Evolutionary conservation across 2,888 invertebrate species (phyloP).

Genomic region (Vandiemenella viatica): DNA sequence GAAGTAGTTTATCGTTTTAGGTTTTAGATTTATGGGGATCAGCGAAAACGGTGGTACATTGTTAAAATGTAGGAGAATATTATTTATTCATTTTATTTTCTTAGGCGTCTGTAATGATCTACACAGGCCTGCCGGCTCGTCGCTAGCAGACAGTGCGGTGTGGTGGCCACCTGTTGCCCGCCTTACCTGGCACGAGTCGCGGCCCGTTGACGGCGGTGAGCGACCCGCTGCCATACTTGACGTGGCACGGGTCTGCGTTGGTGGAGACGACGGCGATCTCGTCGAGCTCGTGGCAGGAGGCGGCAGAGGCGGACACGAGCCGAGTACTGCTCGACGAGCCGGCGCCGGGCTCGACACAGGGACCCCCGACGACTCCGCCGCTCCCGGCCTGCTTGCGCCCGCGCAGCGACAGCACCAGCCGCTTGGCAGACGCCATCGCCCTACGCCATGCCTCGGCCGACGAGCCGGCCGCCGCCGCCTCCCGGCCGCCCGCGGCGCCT

Average conservation of each 20-base stretch:
- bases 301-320: conserved; percentile 19
- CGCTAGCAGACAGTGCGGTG: no score
- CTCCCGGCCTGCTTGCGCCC: conserved; percentile 27
- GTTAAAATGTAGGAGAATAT: no score
- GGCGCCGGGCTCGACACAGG: conserved; percentile 21
- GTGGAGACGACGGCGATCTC: conserved; percentile 51
- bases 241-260: conserved; percentile 36
- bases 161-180: no score
- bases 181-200: conserved; percentile 40
- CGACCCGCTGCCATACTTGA: conserved; percentile 41
- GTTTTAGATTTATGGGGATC: no score
- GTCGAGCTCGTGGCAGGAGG: conserved; percentile 41
- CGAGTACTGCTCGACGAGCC: conserved; percentile 15
- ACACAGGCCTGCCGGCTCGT: no score
- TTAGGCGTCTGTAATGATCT: no score
- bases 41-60: no score
- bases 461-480: background rate
- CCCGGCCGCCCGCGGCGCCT: conserved; percentile 5
- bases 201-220: conserved; percentile 41
- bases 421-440: conserved; percentile 46
- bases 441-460: conserved; percentile 16
- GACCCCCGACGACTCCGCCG: conserved; percentile 25
- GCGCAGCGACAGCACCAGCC: conserved; percentile 43
- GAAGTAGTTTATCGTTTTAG: no score
- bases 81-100: no score